Evolutionary conservation across 2,888 invertebrate species (phyloP), one percentile per base, ranked within the genome.

Genomic region (Asteroscopus sphinx): DNA sequence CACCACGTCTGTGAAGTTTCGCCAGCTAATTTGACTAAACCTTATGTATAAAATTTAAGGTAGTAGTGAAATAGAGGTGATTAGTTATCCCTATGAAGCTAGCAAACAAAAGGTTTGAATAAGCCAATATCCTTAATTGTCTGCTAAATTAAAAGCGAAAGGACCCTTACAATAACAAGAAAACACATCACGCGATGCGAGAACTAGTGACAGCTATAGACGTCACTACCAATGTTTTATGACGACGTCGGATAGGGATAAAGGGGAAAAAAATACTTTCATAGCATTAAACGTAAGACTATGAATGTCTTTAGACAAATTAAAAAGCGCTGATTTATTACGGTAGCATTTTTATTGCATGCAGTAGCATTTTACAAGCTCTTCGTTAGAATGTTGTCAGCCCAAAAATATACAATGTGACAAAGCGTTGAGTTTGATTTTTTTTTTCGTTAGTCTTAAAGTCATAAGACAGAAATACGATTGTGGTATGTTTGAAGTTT

Each of bases 301-400:
- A 81, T 77, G 80, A 82, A 87, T 80, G 87, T 83, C 85, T 83
- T 80, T 79, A 79, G 78, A 81, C 79, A 88, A 89, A 89, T 89
- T 89, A 89, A 89, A 90, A 83, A 74, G 79, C 80, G 78, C 83
- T 87, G 87, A 89, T 89, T 88, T 88, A 89, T 89, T 71, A 72
- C 58, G 64, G 55, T 68, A 70, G 65, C 54, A 66, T 57, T 80
- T 69, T 74, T 76, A 76, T 76, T 70, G 65, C 70, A 57, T 55
- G 65, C 63, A 69, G 77, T 76, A 79, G 76, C 76, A 68, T 69
- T 73, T 75, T 74, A 77, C 69, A 72, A 60, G 69, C 59, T 37
- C 46, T 45, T 58, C 44, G 47, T 62, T 69, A 44, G 41, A 72
- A 75, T 73, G 68, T 68, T 60, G 53, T 45, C 44, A 58, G 46